Conservation (phyloP, 2,888 invertebrate species). For the Plagodis pulveraria region DNA sequence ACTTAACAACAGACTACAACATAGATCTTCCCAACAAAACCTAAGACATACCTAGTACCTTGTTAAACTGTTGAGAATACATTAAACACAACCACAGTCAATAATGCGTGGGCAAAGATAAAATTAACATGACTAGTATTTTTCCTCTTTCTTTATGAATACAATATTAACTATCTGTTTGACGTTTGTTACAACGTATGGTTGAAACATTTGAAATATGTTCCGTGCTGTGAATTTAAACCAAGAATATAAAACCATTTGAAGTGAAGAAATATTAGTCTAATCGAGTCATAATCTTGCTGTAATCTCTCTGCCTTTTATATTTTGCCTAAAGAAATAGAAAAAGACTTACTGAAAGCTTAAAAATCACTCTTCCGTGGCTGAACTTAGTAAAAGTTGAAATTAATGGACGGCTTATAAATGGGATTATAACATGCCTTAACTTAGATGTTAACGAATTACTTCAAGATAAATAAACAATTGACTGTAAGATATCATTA, state of each 20-base stretch:
- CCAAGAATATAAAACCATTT: too few relatives aligned
- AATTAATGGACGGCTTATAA: constrained; percentile 78
- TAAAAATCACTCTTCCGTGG: constrained; percentile 22
- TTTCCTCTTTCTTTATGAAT: too few relatives aligned
- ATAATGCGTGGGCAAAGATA: constrained; percentile 2
- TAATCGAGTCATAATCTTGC: too few relatives aligned
- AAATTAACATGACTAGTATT: neutral
- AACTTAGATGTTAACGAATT: neutral
- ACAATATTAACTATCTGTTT: too few relatives aligned
- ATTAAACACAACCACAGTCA: constrained; percentile 56
- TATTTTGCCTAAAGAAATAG: constrained; percentile 7
- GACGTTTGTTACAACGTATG: too few relatives aligned
- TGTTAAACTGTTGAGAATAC: constrained; percentile 54
- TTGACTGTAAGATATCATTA: constrained; percentile 1
- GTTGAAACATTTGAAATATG: too few relatives aligned
- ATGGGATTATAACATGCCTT: constrained; percentile 40
- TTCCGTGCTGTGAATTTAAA: too few relatives aligned
- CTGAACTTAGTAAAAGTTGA: constrained; percentile 53
- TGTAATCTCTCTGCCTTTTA: too few relatives aligned
- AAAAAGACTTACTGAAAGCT: neutral
- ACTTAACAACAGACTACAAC: constrained; percentile 84
- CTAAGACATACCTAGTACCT: constrained; percentile 55
- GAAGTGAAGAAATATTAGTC: too few relatives aligned
- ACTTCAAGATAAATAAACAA: constrained; percentile 7
- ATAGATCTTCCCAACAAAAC: constrained; percentile 78